Evolutionary conservation across 1,140 invertebrate genomes (phyloP), one percentile per base, ranked within the genome.

Genomic region (Chironomus striatipennis): DNA sequence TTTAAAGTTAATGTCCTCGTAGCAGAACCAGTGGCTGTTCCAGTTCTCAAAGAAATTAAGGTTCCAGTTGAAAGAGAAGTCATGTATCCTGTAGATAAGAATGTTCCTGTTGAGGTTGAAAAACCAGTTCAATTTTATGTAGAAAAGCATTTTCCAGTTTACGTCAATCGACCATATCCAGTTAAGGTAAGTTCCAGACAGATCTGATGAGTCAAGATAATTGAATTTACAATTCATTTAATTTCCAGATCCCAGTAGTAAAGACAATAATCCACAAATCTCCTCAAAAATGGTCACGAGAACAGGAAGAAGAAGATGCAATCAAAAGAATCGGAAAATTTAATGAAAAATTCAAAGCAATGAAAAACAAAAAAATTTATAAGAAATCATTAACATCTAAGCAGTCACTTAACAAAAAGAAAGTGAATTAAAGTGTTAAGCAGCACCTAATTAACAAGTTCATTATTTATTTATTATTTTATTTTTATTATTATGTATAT

Each of bases 221-320:
- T 57, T 15, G 1, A 57, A 34, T 15, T 12, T 12, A 15, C 0
- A 57, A 57, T n/a, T 57, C 5, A 10, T 57, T 12, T 1, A 12
- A 5, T 15, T 15, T 15, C 12, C n/a, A 57, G 47, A 70, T 70
- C 10, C 65, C 65, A 70, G 6, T 70, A 18, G 20, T 70, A 18
- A 70, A 70, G 18, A 70, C 65, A 20, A 18, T 70, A 9, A 70
- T 70, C 9, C 65, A 70, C 18, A 70, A 70, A 70, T n/a, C 65
- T 9, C 65, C 65, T 2, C 20, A 70, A 10, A 70, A 70, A 57
- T 57, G 47, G 47, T 57, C 47, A 57, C 0, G 47, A 57, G 47
- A 57, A 15, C 2, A 47, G 15, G 47, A 57, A 57, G 47, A 57
- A 12, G 47, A 12, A 12, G 47, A 57, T 10, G 47, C 9, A 12